Evolutionary conservation across 2,888 invertebrate species (phyloP), one percentile per base, ranked within the genome.

Genomic region (Phlogophora meticulosa): DNA sequence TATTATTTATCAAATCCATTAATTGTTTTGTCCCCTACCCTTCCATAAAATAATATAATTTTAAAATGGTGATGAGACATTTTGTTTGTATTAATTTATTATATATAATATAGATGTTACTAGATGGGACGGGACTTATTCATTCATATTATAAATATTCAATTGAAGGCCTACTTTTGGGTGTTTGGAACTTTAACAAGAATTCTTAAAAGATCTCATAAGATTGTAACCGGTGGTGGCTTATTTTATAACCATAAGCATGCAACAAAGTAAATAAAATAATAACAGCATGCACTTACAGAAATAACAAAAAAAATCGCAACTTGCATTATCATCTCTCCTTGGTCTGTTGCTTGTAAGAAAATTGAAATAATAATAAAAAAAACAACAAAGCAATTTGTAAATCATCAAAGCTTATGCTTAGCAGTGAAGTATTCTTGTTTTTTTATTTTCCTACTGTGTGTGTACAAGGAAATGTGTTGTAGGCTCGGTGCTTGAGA

Each of bases 401-500:
- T 71, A 40, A 59, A 34, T 76, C 76, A 70, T 70, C 34, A 63
- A 48, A 81, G 79, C 80, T 79, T 79, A 56, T 45, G 80, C 78
- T 45, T 63, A 58, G 59, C 71, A 76, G 61, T 51, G 11, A 62
- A 51, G 20, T 57, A 45, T 22, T 42, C 2, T 9, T 42, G 13
- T n/a, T 36, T 43, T 17, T n/a, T 42, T 20, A 34, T 10, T 55
- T 59, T n/a, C 34, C 2, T 20, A 28, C 45, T 9, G 17, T 36
- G 17, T 62, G 43, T 66, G 49, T 67, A 74, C 45, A 78, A 49
- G 38, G 10, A 15, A 60, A 24, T 58, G n/a, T 73, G 46, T 81
- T 78, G n/a, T 80, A 95, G 95, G 94, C 84, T 94, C 95, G 79
- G 97, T 97, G 95, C 91, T 97, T 89, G 97, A 97, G 91, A 95